These are phyloP conservation scores for Aphidius colemani DNA, from an alignment of 2,888 invertebrate species.

Conservation along the genomic window DNA sequence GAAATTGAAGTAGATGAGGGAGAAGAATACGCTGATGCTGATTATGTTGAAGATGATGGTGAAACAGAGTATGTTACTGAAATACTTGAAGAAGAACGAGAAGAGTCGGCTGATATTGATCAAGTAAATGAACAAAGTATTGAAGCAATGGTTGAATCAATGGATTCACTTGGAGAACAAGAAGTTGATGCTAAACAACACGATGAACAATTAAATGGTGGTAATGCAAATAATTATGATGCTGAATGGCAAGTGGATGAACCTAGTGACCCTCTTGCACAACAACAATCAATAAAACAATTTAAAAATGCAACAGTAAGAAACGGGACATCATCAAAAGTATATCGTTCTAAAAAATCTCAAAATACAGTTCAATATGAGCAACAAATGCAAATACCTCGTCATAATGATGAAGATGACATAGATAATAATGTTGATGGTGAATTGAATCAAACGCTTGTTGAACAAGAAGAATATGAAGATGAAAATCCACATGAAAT, in stretches of 20 bases:
- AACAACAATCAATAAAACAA: background rate
- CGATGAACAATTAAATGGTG: slow-evolving; percentile 13
- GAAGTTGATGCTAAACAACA: slow-evolving; percentile 8
- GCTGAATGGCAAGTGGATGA: slow-evolving; percentile 55
- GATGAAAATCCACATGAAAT: slow-evolving; percentile 48
- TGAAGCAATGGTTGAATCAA: slow-evolving; percentile 28
- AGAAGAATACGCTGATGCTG: slow-evolving; percentile 26
- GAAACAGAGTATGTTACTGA: slow-evolving; percentile 52
- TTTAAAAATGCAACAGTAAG: slow-evolving; percentile 21
- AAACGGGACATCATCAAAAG: slow-evolving; percentile 26
- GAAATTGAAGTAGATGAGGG: slow-evolving; percentile 47
- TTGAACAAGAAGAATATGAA: slow-evolving; percentile 36
- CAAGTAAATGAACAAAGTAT: slow-evolving; percentile 8
- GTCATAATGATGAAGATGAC: slow-evolving; percentile 31
- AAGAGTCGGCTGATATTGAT: slow-evolving; percentile 33
- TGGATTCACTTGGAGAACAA: slow-evolving; percentile 19
- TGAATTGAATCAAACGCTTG: background rate
- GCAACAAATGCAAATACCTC: slow-evolving; percentile 12
- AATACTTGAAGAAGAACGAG: slow-evolving; percentile 46
- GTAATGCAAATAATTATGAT: slow-evolving; percentile 31
- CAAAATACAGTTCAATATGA: slow-evolving; percentile 17
- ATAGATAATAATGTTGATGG: slow-evolving; percentile 10
- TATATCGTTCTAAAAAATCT: slow-evolving; percentile 23
- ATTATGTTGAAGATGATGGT: slow-evolving; percentile 37
- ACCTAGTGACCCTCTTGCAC: slow-evolving; percentile 41